Percentiles rank a stretch among this genome's conserved stretches.
phyloP scores from a whole-genome alignment of 2,113 vertebrate genomes.

The Pelecanus crispus region DNA sequence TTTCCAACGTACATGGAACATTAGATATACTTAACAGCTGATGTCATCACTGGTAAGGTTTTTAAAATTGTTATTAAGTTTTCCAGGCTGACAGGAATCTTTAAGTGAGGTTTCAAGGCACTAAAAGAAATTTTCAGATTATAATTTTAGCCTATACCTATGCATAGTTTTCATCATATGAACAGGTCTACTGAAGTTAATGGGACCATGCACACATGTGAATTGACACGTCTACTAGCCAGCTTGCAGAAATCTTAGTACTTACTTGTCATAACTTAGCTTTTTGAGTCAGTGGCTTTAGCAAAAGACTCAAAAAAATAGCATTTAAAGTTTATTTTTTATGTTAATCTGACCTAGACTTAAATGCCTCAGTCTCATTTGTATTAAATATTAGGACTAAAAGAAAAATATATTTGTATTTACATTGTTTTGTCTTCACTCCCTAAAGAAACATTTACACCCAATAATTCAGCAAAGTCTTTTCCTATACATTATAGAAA shows the following conservation, averaged over 20 bases:
- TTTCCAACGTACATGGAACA: not conserved
- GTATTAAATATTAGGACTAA: not conserved
- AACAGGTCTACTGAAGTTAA: not conserved
- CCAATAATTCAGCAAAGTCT: not conserved
- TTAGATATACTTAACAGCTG: not conserved
- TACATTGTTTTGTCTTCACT: not conserved
- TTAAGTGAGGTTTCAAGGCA: not conserved
- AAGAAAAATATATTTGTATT: not conserved
- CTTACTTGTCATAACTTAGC: not conserved
- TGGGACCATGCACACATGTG: fast-evolving
- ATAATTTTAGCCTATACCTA: not conserved
- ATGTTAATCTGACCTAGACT: not conserved
- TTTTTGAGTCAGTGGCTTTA: not conserved
- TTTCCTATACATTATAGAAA: not conserved
- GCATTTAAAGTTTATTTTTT: not conserved
- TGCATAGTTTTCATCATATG: not conserved
- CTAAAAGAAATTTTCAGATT: not conserved
- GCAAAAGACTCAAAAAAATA: not conserved
- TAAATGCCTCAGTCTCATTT: not conserved
- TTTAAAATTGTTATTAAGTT: not conserved
- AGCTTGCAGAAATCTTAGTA: not conserved
- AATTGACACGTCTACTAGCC: not conserved
- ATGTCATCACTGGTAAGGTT: not conserved
- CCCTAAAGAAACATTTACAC: not conserved
- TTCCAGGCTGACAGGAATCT: not conserved